phyloP scores from a whole-genome alignment of 2,888 invertebrate species.

The Mellilla xanthometata region DNA sequence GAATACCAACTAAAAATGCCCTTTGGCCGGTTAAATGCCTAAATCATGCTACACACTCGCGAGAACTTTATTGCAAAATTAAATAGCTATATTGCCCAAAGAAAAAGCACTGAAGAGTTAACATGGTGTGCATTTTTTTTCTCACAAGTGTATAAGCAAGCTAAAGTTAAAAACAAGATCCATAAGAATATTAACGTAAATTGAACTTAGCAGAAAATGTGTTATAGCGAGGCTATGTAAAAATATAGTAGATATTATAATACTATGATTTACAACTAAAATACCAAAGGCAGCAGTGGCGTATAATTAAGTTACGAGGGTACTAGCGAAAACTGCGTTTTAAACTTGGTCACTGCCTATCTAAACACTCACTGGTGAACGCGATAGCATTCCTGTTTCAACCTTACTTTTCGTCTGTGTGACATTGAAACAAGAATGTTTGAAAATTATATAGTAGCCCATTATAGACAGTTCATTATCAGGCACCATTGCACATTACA shows the following conservation, averaged over 20 bases:
- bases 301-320: constrained; percentile 18
- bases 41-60: neutral
- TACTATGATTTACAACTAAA: constrained; percentile 41
- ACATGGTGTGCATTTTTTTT: neutral
- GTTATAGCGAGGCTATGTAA: constrained; percentile 34
- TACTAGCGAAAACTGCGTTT: constrained; percentile 29
- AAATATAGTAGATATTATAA: constrained; percentile 30
- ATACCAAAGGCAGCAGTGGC: constrained; percentile 35
- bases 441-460: too few relatives aligned
- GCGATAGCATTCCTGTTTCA: too few relatives aligned
- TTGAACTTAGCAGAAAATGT: constrained; percentile 26
- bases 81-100: too few relatives aligned
- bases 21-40: constrained; percentile 14
- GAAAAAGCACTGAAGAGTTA: too few relatives aligned
- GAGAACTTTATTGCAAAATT: neutral
- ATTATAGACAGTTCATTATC: constrained; percentile 20
- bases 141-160: neutral
- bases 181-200: constrained; percentile 20
- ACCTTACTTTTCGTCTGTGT: too few relatives aligned
- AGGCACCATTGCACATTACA: constrained; percentile 37
- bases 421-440: too few relatives aligned
- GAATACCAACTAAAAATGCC: constrained; percentile 10
- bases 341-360: constrained; percentile 8
- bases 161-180: constrained; percentile 10
- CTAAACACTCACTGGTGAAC: constrained; percentile 16